phyloP scores from a whole-genome alignment of 2,113 vertebrate species.

The Oncorhynchus gorbuscha region DNA sequence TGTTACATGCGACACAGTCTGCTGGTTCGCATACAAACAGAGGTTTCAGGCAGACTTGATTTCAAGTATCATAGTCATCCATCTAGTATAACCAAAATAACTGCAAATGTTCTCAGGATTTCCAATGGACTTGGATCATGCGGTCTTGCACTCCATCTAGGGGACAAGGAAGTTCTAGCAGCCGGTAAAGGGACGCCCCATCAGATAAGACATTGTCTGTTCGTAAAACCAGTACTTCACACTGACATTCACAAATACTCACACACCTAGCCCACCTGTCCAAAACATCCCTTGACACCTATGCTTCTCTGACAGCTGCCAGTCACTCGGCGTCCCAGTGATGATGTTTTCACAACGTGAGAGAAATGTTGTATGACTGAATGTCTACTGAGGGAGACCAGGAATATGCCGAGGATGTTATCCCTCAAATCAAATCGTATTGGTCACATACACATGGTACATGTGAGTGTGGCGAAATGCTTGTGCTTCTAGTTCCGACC shows the following conservation, averaged over 20 bases:
- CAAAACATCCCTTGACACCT: background rate
- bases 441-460: too few species aligned
- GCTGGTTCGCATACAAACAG: background rate
- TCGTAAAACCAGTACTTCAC: too few species aligned
- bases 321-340: constrained; percentile 6
- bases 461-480: too few species aligned
- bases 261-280: background rate
- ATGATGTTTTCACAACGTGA: background rate
- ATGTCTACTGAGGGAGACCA: constrained; percentile 27
- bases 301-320: constrained; percentile 7
- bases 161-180: too few species aligned
- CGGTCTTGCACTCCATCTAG: constrained; percentile 5
- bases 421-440: background rate
- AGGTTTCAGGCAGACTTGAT: background rate
- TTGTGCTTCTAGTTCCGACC: too few species aligned
- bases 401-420: constrained; percentile 12
- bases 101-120: background rate
- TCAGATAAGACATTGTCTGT: too few species aligned
- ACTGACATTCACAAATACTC: too few species aligned
- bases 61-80: background rate
- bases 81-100: background rate
- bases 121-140: background rate
- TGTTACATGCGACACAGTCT: background rate
- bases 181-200: too few species aligned
- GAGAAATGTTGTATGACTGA: constrained; percentile 17